Evolutionary conservation across 2,113 vertebrate species (phyloP), one percentile per base, ranked within the genome.

Genomic region (Triplophysa siluroides): DNA sequence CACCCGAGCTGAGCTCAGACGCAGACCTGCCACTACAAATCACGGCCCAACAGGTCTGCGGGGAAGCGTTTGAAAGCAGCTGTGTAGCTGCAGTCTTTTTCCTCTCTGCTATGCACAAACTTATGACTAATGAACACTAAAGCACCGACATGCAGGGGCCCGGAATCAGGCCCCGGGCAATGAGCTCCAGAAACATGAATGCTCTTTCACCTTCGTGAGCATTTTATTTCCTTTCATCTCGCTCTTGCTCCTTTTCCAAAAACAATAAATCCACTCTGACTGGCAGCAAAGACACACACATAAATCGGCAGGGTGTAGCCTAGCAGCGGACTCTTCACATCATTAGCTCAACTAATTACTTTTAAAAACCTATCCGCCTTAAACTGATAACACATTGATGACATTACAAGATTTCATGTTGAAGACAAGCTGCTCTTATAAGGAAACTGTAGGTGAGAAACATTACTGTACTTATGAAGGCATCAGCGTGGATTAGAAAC

Each of bases 321-420:
- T 29, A 80, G 60, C 66, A 69, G 69, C 50, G 73, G 24, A 78
- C 63, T 63, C 65, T 69, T 16, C 29, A 3, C 0, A 50, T 76
- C 74, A 81, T 84, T 63, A 63, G 58, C 68, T 78, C 29, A 63
- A 74, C 75, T 68, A 78, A 78, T 78, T 33, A 26, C 33, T 33
- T 29, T 69, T 10, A 41, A 74, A 68, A 45, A 52, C 43, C 16
- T 72, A 67, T 68, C 63, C 19, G 33, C 54, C 78, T 66, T 47
- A 63, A 62, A 52, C 68, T 52, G 41, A 54, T 81, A 33, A 74
- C 13, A 58, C 61, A 66, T 66, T 62, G 50, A 68, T 24, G 67
- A 54, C 41, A 77, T 29, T 12, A 56, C 71, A 16, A 58, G 41
- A 38, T 62, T 73, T 73, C 70, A 54, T 54, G 16, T 8, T 21